Evolutionary conservation across 2,797 vertebrate species (phyloP).

Genomic region (Pyrocephalus nanus): DNA sequence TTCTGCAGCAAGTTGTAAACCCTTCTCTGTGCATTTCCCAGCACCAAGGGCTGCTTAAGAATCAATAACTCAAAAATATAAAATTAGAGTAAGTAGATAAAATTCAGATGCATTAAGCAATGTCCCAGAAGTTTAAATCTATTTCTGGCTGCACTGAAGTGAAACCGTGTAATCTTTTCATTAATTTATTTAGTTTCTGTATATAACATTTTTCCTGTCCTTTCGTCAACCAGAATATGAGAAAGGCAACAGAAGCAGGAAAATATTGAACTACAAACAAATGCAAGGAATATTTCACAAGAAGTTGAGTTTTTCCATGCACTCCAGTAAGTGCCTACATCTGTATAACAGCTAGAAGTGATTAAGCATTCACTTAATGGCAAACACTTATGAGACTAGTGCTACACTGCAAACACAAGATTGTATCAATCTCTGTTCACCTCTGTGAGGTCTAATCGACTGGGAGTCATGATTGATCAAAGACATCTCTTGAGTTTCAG

Average conservation of each 20-base stretch:
- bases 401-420: slow-evolving; percentile 31
- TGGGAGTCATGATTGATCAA: slow-evolving; percentile 10
- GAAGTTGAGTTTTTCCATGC: not conserved
- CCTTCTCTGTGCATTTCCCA: not conserved
- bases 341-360: not conserved
- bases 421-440: slow-evolving; percentile 30
- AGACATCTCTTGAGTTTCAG: not conserved
- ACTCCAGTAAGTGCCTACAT: not conserved
- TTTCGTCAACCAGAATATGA: not conserved
- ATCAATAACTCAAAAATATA: not conserved
- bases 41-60: not conserved
- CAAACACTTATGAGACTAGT: not conserved
- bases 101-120: not conserved
- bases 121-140: not conserved
- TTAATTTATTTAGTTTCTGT: not conserved
- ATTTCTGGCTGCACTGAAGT: not conserved
- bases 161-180: not conserved
- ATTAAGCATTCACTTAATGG: slow-evolving; percentile 10
- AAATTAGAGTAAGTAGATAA: not conserved
- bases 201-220: not conserved
- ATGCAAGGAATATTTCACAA: not conserved
- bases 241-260: not conserved
- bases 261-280: not conserved
- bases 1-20: not conserved
- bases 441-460: not conserved